These are phyloP conservation scores for Phyllopteryx taeniolatus DNA, from an alignment of 2,113 vertebrate genomes.

Conservation along the genomic window DNA sequence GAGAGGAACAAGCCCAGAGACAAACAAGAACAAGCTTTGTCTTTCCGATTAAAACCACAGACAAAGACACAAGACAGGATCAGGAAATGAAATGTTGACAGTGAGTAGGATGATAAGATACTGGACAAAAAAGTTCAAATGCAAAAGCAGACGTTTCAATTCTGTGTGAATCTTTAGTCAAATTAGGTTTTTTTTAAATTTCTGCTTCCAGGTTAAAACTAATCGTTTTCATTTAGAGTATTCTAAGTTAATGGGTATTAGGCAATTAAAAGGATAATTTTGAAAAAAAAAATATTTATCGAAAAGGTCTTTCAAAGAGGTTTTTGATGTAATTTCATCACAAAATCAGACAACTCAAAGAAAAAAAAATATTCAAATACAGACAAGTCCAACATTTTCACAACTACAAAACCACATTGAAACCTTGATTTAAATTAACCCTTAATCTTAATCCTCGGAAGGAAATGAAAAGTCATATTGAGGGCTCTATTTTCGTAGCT, in stretches of 20 bases:
- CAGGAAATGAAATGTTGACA: slow-evolving; percentile 80
- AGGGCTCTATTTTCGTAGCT: too few species aligned
- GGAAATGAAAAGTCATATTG: too few species aligned
- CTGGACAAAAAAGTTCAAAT: neutral
- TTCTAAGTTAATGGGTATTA: neutral
- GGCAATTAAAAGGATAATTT: too few species aligned
- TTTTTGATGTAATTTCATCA: too few species aligned
- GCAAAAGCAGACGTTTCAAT: neutral
- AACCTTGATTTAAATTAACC: too few species aligned
- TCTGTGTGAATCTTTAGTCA: neutral
- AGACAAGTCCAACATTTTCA: too few species aligned
- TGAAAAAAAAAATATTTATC: too few species aligned
- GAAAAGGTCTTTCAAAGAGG: too few species aligned
- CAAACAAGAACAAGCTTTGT: slow-evolving; percentile 68
- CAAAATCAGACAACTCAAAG: too few species aligned
- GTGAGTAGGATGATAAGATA: slow-evolving; percentile 56
- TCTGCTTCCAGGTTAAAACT: neutral
- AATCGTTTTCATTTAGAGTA: neutral
- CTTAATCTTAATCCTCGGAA: too few species aligned
- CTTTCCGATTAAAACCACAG: slow-evolving; percentile 76
- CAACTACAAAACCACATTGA: too few species aligned
- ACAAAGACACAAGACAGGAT: slow-evolving; percentile 71
- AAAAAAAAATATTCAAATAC: too few species aligned
- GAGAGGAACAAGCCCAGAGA: slow-evolving; percentile 45
- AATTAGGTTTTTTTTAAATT: neutral